Evolutionary conservation across 2,888 invertebrate species (phyloP), one percentile per base, ranked within the genome.

Genomic region (Lasioglossum oenotherae): DNA sequence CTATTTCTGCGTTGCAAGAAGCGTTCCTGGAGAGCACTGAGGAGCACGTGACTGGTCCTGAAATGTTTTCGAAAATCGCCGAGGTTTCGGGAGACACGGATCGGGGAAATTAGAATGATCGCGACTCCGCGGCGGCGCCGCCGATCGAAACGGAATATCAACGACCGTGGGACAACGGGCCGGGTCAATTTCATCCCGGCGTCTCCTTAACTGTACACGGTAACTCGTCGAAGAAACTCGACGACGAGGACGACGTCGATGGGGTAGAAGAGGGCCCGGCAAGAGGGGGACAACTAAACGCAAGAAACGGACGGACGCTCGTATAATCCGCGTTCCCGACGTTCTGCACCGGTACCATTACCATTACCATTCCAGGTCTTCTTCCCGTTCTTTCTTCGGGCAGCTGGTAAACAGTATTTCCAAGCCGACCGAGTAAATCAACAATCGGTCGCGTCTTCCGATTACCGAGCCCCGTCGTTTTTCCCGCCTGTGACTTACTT

Each of bases 191-290:
- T 91, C 82, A 90, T 91, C 88, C 78, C 60, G 80, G 72, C 74
- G 74, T 90, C 89, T 91, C 89, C 88, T 93, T 93, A 93, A 93
- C 93, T 92, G 93, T 93, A 93, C 92, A 92, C 86, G 85, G 67
- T 31, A 31, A 71, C 80, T 74, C 77, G 80, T 67, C 74, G 81
- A 90, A 87, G 89, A 86, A 64, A 80, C 74, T 69, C 78, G 81
- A 81, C 80, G 84, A 46, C 69, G 71, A 6, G 69, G 88, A 83
- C 83, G 84, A 83, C 80, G 80, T 67, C 75, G 84, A 89, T 78
- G 86, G 77, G 72, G 72, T 72, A 44, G 72, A 27, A 72, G 44
- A 44, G 4, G 71, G n/a, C 2, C 38, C 6, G 16, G 44, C 16
- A 14, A 8, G 72, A 27, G 72, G 44, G 44, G 73, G 74, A 6